phyloP scores from a whole-genome alignment of 2,888 invertebrate species.

The Megastigmus dorsalis region DNA sequence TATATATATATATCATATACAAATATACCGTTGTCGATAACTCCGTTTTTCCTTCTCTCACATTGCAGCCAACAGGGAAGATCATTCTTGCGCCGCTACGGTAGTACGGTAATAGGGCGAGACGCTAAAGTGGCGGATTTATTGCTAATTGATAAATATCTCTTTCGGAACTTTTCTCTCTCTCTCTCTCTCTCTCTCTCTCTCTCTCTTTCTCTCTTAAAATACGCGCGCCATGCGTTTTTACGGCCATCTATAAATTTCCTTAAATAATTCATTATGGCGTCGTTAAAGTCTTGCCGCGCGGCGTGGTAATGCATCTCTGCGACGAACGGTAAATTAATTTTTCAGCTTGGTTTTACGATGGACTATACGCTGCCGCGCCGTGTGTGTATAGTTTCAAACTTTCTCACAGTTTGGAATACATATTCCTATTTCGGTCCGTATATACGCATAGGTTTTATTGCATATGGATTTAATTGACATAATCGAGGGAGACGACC shows the following conservation, averaged over 20 bases:
- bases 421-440: background rate
- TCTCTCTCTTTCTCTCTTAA: too few species aligned
- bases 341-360: constrained; percentile 25
- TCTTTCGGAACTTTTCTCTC: background rate
- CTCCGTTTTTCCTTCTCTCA: constrained; percentile 2
- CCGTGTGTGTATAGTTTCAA: background rate
- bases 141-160: constrained; percentile 50
- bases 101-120: constrained; percentile 6
- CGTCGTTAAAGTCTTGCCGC: background rate
- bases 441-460: too few species aligned
- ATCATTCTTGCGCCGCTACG: background rate
- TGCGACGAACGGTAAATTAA: constrained; percentile 35
- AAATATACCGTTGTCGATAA: constrained; percentile 33
- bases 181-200: background rate
- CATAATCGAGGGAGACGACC: too few species aligned
- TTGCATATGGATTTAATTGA: too few species aligned
- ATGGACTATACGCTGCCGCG: background rate
- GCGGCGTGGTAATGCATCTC: background rate
- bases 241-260: constrained; percentile 29
- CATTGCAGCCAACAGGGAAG: too few species aligned
- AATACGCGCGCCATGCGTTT: constrained; percentile 18
- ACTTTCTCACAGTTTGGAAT: constrained; percentile 18
- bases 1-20: too few species aligned
- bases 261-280: constrained; percentile 45
- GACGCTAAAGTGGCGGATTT: constrained; percentile 29